phyloP scores from a whole-genome alignment of 2,888 invertebrate species.

The Anodontia alba region DNA sequence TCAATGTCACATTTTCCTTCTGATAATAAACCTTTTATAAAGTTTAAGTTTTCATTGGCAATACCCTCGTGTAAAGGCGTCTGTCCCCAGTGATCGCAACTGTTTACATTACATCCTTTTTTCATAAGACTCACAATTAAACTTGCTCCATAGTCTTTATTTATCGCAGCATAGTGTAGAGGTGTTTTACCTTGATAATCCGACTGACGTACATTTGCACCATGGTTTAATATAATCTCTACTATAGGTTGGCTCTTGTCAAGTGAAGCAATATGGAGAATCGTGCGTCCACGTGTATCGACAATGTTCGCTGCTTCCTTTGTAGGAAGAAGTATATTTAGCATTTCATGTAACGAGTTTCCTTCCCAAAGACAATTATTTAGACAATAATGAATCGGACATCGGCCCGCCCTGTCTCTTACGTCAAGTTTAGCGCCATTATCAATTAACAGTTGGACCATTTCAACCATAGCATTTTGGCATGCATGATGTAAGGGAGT shows the following conservation, averaged over 20 bases:
- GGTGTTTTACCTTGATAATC: neutral
- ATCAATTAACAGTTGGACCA: neutral
- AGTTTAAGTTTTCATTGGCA: slow-evolving; percentile 15
- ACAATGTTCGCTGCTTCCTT: neutral
- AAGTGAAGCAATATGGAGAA: neutral
- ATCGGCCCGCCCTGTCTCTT: neutral
- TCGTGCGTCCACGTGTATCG: neutral
- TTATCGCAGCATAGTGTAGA: slow-evolving; percentile 22
- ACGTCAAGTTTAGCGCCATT: neutral
- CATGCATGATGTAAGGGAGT: slow-evolving; percentile 2
- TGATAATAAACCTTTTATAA: slow-evolving; percentile 28
- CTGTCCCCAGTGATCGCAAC: slow-evolving; percentile 21
- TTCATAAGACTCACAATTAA: neutral
- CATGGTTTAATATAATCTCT: neutral
- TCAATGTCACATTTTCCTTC: slow-evolving; percentile 18
- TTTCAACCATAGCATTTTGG: neutral
- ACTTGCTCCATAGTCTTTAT: neutral
- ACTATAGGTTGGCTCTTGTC: neutral
- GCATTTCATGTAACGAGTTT: neutral
- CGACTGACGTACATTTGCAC: neutral
- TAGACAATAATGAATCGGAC: neutral
- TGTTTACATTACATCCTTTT: slow-evolving; percentile 33
- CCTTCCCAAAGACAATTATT: neutral
- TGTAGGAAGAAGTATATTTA: neutral
- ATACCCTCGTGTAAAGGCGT: slow-evolving; percentile 46